Conservation (phyloP, 1,140 invertebrate species). For the Galendromus occidentalis region DNA sequence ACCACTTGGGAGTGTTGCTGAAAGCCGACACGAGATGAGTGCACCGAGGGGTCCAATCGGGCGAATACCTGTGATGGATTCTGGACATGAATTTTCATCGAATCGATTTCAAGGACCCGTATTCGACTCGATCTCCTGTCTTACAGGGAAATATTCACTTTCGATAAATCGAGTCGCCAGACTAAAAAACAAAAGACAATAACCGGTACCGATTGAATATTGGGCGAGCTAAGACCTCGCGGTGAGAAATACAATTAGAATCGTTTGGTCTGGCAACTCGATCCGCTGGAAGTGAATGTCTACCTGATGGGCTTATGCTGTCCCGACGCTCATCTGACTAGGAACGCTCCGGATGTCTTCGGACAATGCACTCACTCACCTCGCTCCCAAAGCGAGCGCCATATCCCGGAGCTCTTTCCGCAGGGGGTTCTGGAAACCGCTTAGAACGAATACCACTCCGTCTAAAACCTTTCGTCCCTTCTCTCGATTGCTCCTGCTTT, state of each 20-base stretch:
- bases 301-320: too few relatives aligned
- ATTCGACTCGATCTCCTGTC: background rate
- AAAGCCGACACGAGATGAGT: slow-evolving; percentile 44
- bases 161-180: background rate
- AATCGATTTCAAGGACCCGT: too few relatives aligned
- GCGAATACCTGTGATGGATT: background rate
- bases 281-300: too few relatives aligned
- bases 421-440: slow-evolving; percentile 64
- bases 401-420: slow-evolving; percentile 42
- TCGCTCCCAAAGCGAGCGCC: slow-evolving; percentile 54
- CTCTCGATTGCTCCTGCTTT: slow-evolving; percentile 23
- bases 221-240: background rate
- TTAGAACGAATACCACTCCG: slow-evolving; percentile 52
- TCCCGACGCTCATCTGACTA: too few relatives aligned
- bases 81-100: too few relatives aligned
- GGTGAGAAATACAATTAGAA: background rate
- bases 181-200: background rate
- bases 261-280: background rate
- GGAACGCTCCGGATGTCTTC: too few relatives aligned
- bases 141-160: background rate
- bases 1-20: slow-evolving; percentile 64
- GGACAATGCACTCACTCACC: slow-evolving; percentile 35
- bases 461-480: slow-evolving; percentile 39
- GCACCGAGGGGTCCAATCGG: background rate
- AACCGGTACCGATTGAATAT: background rate